Conservation (phyloP, 2,888 invertebrate genomes). For the Eristalis tenax region DNA sequence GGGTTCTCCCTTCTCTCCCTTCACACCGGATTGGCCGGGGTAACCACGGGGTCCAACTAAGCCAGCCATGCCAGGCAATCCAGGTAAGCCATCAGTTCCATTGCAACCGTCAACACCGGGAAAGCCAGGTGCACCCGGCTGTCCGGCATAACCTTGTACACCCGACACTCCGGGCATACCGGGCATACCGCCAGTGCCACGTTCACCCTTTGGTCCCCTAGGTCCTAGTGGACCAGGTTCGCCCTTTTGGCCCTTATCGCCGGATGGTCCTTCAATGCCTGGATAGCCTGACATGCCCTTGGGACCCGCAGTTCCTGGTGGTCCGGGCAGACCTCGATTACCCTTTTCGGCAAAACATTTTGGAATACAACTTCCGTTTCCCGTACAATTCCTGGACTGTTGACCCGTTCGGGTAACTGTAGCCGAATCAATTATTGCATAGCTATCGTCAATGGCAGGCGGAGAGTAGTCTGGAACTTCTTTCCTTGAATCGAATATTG, state of each 20-base stretch:
- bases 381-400: slow-evolving; percentile 85
- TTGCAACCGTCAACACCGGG: slow-evolving; percentile 97
- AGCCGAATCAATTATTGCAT: slow-evolving; percentile 79
- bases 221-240: slow-evolving; percentile 91
- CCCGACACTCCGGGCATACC: slow-evolving; percentile 89
- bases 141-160: slow-evolving; percentile 78
- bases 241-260: slow-evolving; percentile 94
- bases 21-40: slow-evolving; percentile 80
- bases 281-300: slow-evolving; percentile 90
- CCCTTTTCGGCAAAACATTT: slow-evolving; percentile 96
- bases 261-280: slow-evolving; percentile 92
- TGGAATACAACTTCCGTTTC: slow-evolving; percentile 88
- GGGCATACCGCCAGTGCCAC: slow-evolving; percentile 92
- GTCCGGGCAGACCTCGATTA: slow-evolving; percentile 88
- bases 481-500: slow-evolving; percentile 76
- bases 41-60: slow-evolving; percentile 89
- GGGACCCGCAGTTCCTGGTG: slow-evolving; percentile 87
- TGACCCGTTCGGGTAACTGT: slow-evolving; percentile 77
- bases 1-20: slow-evolving; percentile 91
- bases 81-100: slow-evolving; percentile 93
- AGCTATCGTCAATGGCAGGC: slow-evolving; percentile 78
- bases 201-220: slow-evolving; percentile 91
- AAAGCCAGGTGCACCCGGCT: slow-evolving; percentile 87
- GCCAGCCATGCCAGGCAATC: slow-evolving; percentile 87
- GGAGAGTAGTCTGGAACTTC: slow-evolving; percentile 74